Base-by-base conservation (phyloP, 64 coral and sea anemone species). In the Pachyseris speciosa region DNA sequence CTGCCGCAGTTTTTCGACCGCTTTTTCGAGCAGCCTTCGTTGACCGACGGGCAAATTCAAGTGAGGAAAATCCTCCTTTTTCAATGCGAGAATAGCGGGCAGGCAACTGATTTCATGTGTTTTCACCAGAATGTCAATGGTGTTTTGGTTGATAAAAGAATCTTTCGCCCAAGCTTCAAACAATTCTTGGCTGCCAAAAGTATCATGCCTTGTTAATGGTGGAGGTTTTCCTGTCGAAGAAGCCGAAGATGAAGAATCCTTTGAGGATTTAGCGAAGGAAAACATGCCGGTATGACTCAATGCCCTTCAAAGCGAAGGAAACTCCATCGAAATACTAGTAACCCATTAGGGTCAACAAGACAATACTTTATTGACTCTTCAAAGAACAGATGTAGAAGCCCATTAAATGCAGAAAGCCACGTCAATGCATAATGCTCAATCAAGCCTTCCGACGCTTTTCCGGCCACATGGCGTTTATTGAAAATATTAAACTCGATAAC, bases 121-220 rank as follows among this genome's bases (percentile, higher is more conserved):
- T 47, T 74, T 85, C 2, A 99, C 83, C 41, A 99, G 77, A 41
- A 77, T 89, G 65, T 99, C 94, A 49, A 99, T 90, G 20, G 97
- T 99, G 31, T 78, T 95, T 79, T 93, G 87, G 34, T 91, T 92
- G 44, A 99, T 55, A 59, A 99, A 95, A 1, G 97, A 99, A 88
- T 99, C 97, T 74, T 93, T 95, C 27, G 97, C 97, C 97, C 97
- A 99, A 36, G 94, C 94, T 64, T 63, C 65, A 69, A 99, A 99
- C 63, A 99, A 87, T 73, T 99, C 97, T n/a, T 74, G 48, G 74
- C 94, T 93, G 30, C 85, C 86, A 87, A 99, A 91, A 41, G 97
- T 95, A 67, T 91, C 67, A 63, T 92, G 67, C 1, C 78, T 69
- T 66, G 69, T 69, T 0, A 84, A 69, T 9, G 80, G 67, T 19